Evolutionary conservation across 2,888 invertebrate species (phyloP).

Genomic region (Petrophora chlorosata): DNA sequence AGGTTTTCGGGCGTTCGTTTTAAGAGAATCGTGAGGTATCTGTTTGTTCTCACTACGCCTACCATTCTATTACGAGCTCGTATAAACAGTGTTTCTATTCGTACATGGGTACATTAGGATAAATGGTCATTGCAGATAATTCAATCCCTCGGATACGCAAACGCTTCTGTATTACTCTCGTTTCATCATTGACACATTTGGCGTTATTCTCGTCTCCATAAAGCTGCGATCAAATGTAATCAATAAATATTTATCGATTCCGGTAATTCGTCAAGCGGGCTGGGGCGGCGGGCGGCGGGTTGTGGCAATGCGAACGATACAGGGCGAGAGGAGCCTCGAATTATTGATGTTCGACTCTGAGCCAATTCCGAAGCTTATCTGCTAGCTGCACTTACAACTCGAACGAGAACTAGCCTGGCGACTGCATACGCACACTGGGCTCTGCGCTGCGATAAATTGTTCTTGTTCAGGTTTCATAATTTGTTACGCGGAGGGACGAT

Average conservation of each 20-base stretch:
- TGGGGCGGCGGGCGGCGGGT: conserved; percentile 35
- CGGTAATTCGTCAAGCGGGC: conserved; percentile 54
- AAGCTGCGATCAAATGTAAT: conserved; percentile 50
- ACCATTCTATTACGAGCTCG: not conserved
- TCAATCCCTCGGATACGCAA: conserved; percentile 6
- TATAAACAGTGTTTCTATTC: not conserved
- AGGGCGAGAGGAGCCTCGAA: conserved; percentile 48
- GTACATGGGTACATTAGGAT: conserved; percentile 1
- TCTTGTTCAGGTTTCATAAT: conserved; percentile 9
- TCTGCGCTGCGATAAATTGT: not conserved
- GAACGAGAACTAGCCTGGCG: conserved; percentile 6
- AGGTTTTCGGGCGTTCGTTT: conserved; percentile 4
- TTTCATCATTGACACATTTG: conserved; percentile 41
- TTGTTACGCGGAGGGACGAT: not conserved
- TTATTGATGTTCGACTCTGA: conserved; percentile 51
- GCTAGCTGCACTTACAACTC: conserved; percentile 31
- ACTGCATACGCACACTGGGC: conserved; percentile 9
- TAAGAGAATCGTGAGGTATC: conserved; percentile 1
- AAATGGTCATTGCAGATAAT: conserved; percentile 6
- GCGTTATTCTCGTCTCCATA: conserved; percentile 39
- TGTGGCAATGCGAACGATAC: conserved; percentile 29
- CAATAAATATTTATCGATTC: conserved; percentile 62
- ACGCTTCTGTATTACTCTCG: conserved; percentile 19
- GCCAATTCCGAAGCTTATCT: conserved; percentile 36
- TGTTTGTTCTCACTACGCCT: not conserved